A percentile compares a stretch with the other conserved stretches of the same genome.
Conservation (phyloP, 2,113 vertebrate genomes). For the Plotosus lineatus region DNA sequence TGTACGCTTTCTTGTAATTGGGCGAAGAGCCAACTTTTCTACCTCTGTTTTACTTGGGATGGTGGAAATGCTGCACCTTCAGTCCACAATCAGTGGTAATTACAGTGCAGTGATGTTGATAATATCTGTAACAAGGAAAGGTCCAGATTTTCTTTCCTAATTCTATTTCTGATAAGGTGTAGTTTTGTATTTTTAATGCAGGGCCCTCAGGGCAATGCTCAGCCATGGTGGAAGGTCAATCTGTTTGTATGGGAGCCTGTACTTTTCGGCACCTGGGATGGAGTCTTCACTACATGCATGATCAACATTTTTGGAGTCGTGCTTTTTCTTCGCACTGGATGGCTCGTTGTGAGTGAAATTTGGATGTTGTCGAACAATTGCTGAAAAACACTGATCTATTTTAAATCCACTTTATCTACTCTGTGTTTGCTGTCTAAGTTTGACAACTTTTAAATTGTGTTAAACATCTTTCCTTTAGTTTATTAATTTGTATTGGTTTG, state of each 20-base stretch:
- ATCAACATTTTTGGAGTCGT: slow-evolving; percentile 99
- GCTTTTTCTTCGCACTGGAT: slow-evolving; percentile 92
- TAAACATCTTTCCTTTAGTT: neutral
- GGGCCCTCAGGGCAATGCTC: slow-evolving; percentile 76
- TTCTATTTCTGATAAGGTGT: neutral
- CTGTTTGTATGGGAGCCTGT: slow-evolving; percentile 94
- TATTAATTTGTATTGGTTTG: neutral
- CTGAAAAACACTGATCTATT: no score
- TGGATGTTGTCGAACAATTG: neutral
- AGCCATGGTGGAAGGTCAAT: slow-evolving; percentile 94
- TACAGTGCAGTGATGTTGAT: neutral
- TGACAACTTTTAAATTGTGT: neutral
- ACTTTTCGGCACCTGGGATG: slow-evolving; percentile 96
- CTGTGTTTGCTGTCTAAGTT: neutral
- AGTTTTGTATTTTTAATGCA: slow-evolving; percentile 52
- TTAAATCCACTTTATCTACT: neutral
- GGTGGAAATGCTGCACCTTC: neutral
- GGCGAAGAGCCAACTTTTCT: neutral
- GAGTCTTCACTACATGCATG: slow-evolving; percentile 98
- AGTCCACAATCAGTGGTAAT: neutral
- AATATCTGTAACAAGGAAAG: neutral
- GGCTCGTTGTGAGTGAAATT: slow-evolving; percentile 85
- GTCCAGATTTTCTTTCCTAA: neutral
- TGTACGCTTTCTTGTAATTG: neutral
- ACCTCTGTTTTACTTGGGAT: neutral